Evolutionary conservation across 2,113 vertebrate genomes (phyloP), one percentile per base, ranked within the genome.

Genomic region (Oryzias javanicus): DNA sequence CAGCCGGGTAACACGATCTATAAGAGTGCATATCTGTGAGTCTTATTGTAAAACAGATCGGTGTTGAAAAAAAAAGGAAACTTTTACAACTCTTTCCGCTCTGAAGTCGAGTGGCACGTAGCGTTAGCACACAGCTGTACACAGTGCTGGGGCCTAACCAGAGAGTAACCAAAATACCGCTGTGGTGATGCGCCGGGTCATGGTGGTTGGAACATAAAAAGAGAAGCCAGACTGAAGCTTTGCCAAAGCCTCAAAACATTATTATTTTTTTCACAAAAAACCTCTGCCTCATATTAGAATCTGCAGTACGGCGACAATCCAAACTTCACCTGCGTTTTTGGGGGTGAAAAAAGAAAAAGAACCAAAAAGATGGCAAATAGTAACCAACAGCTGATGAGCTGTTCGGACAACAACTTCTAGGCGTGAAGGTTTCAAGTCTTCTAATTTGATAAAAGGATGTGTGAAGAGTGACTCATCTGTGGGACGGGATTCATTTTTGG

Each of bases 81-180:
- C 1, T 27, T 5, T 10, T 20, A 7, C 14, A 10, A 1, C 20
- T 5, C 4, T 5, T 17, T 45, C 17, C 35, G 13, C 12, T 55
- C 24, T 12, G 47, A 3, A 55, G 57, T 14, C 14, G 18, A 18
- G 45, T 55, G n/a, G 69, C 22, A 56, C 70, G 22, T 27, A 53
- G 45, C 65, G 35, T 72, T 24, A 14, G 45, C 25, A 27, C 25
- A 58, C 16, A 44, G 46, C 18, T 57, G 74, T 61, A 53, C 70
- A 49, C 41, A 55, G 73, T 53, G 57, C 46, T 18, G 64, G 59
- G 86, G 35, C 76, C 67, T 88, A 91, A 90, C 92, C 91, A 92
- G 79, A 91, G 62, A 29, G 86, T 82, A 90, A 93, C 92, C 92
- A 92, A 69, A 89, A 91, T 91, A 92, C 91, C 92, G 1, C 88